Base-by-base conservation (phyloP, 2,113 vertebrate species). In the Protobothrops mucrosquamatus region DNA sequence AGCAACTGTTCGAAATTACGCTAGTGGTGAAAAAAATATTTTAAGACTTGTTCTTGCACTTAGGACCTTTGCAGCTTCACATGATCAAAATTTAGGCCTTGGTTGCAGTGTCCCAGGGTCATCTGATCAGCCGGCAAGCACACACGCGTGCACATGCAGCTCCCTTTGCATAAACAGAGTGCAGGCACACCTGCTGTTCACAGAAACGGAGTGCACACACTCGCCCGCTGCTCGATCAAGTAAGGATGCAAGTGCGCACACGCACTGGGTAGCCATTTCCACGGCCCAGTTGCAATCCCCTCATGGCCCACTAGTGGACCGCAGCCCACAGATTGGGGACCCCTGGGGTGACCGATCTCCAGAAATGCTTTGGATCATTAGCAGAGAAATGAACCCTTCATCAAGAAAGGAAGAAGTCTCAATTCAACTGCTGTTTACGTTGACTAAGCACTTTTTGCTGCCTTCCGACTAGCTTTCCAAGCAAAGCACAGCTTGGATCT, bases 381-480 rank as follows among this genome's bases (percentile, higher is more conserved):
- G n/a, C 34, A 29, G 61, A 88, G 26, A 24, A 15, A 48, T 39
- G 43, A 93, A 85, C 15, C 11, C 15, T 61, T 29, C 29, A 0
- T 55, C 52, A 85, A 85, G 87, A 29, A 85, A 29, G 23, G 29
- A 81, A 59, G 2, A 2, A 46, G 23, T 51, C 52, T 81, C 29
- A 7, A 85, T 91, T 59, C 29, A 26, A 88, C 54, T 39, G 20
- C 56, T 91, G 56, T 51, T 57, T 39, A 20, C 56, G 20, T 91
- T 51, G 10, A 56, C 2, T 34, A 55, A 74, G 15, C 4, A 29
- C 39, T 48, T 34, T 90, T 94, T 92, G 85, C 54, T 81, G 54
- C 12, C 39, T 91, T 91, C 34, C 46, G 94, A 56, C 52, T 95
- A 93, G 95, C 89, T 61, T 95, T 91, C 81, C 93, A 94, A 96